Base-by-base conservation (phyloP, 2,113 vertebrate species). In the Pogona vitticeps region DNA sequence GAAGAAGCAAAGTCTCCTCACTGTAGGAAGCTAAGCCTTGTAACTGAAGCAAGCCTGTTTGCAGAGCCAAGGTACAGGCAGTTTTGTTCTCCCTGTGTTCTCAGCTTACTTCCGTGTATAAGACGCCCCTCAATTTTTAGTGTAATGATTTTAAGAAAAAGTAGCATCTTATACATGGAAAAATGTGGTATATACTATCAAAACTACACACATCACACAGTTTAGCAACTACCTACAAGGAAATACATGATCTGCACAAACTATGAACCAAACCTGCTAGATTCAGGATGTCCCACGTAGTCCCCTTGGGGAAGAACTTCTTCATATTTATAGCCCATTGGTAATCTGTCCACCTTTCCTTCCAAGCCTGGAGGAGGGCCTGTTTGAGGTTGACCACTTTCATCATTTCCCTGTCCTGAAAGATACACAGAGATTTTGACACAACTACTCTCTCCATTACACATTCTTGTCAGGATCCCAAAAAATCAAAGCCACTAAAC, bases 301-400 rank as follows among this genome's bases (percentile, higher is more conserved):
- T 97, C 93, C 98, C 98, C 52, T 98, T 98, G 2, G 98, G 98
- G 61, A 98, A 99, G 94, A 99, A 98, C 78, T 96, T 98, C 95
- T 99, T 99, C 95, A 99, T 99, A 88, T 99, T 99, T 80, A 99
- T 96, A 52, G 98, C 98, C 98, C 98, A 99, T 10, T 99, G 98
- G 70, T 98, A 99, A 91, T 99, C 98, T 89, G 97, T 99, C 98
- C 98, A 99, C 6, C 99, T 96, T 91, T 99, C 99, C 91, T 98
- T 99, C 99, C 98, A 99, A 46, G 98, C 98, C 95, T 98, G 99
- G 71, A 99, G 96, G 86, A 99, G 98, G 90, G 98, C 98, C 96
- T 99, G 98, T 89, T 98, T 99, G 91, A 99, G 94, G 92, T 99
- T 99, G 67, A 99, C 98, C 92, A 99, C 98, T 96, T 99, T 99